Evolutionary conservation across 2,888 invertebrate species (phyloP).

Genomic region (Hoplodrina ambigua): DNA sequence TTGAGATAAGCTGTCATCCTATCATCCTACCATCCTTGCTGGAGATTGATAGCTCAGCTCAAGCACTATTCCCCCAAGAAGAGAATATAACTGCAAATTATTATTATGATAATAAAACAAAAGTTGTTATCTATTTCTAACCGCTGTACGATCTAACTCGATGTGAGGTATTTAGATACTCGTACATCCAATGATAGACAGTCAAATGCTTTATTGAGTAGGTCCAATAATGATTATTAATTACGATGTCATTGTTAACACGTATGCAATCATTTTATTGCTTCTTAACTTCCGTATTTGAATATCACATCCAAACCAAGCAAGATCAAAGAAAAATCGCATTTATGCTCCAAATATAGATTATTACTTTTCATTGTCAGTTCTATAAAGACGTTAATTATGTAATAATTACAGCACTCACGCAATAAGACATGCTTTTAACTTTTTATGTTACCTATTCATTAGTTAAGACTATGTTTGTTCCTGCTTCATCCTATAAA

Average conservation of each 20-base stretch:
- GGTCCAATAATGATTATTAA: conserved; percentile 9
- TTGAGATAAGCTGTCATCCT: too few species aligned
- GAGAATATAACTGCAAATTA: too few species aligned
- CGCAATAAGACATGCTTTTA: not conserved
- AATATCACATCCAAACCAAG: conserved; percentile 28
- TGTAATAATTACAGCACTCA: conserved; percentile 9
- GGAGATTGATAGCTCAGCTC: too few species aligned
- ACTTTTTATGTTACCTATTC: conserved; percentile 6
- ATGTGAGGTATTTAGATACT: too few species aligned
- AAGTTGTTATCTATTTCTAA: too few species aligned
- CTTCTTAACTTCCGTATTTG: conserved; percentile 13
- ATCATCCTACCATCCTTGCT: too few species aligned
- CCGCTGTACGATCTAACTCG: too few species aligned
- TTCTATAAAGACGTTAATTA: conserved; percentile 20
- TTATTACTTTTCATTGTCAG: conserved; percentile 32
- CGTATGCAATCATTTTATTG: conserved; percentile 11
- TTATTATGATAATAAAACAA: too few species aligned
- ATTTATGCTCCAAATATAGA: conserved; percentile 40
- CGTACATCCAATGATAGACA: not conserved
- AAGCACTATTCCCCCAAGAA: too few species aligned
- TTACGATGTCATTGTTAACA: conserved; percentile 35
- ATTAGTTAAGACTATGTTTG: conserved; percentile 28
- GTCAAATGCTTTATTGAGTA: conserved; percentile 1
- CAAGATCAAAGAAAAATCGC: conserved; percentile 16
- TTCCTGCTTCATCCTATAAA: conserved; percentile 22